Evolutionary conservation across 2,797 vertebrate species (phyloP).

Genomic region (Stomatorhinus walkeri): DNA sequence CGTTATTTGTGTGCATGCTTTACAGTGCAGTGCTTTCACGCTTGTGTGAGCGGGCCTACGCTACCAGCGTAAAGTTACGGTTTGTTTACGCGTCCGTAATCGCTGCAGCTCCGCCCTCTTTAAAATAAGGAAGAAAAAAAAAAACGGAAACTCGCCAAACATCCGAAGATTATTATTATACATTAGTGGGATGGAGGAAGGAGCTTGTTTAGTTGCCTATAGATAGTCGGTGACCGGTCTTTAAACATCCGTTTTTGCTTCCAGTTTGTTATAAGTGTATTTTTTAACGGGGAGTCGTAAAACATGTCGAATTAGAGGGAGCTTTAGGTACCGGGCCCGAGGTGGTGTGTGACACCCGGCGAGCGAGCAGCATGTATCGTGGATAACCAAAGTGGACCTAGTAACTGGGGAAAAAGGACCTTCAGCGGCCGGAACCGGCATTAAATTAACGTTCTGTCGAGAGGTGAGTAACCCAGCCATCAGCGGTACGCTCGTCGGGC

Average conservation of each 20-base stretch:
- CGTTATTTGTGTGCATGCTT: background rate
- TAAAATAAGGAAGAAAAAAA: background rate
- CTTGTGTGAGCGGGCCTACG: background rate
- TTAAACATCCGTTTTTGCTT: background rate
- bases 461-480: background rate
- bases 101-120: background rate
- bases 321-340: background rate
- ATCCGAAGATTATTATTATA: background rate
- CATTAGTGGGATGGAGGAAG: background rate
- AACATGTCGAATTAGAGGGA: background rate
- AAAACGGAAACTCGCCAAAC: background rate
- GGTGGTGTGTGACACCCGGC: conserved; percentile 15
- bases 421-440: background rate
- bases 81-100: background rate
- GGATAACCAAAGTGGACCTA: background rate
- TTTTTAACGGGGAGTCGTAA: background rate
- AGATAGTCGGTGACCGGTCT: background rate
- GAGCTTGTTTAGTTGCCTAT: background rate
- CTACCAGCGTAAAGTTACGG: background rate
- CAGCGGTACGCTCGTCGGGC: background rate
- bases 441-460: background rate
- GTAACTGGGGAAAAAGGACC: background rate
- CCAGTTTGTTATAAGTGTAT: background rate
- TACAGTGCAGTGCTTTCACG: background rate
- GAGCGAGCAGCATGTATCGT: conserved; percentile 5